phyloP scores from a whole-genome alignment of 2,888 invertebrate species.

The Diachrysia chrysitis region DNA sequence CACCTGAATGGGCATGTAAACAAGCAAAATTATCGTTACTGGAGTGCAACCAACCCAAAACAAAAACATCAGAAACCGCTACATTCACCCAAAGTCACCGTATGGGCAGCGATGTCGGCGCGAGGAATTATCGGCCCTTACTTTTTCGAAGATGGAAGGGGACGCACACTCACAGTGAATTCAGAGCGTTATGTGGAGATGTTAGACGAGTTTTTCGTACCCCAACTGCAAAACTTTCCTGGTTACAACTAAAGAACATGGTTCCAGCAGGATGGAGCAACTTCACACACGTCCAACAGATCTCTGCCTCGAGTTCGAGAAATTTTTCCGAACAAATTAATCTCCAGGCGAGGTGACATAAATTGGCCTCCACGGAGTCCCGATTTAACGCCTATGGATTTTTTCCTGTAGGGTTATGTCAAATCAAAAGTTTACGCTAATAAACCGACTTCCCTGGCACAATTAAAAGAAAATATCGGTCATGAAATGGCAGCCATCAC shows the following conservation, averaged over 20 bases:
- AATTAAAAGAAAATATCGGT: slow-evolving; percentile 44
- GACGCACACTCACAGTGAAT: slow-evolving; percentile 13
- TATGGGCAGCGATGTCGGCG: slow-evolving; percentile 43
- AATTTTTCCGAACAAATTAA: slow-evolving; percentile 16
- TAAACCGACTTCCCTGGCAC: slow-evolving; percentile 28
- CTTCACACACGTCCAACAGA: slow-evolving; percentile 40
- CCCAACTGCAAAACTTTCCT: slow-evolving; percentile 31
- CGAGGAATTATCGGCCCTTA: slow-evolving; percentile 51
- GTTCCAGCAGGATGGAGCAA: slow-evolving; percentile 43
- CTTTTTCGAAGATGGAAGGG: slow-evolving; percentile 50
- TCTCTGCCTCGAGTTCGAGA: slow-evolving; percentile 25
- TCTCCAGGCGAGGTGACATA: slow-evolving; percentile 28
- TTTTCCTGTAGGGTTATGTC: slow-evolving; percentile 42
- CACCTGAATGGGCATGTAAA: slow-evolving; percentile 46
- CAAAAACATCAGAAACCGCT: slow-evolving; percentile 44
- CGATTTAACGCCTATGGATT: slow-evolving; percentile 49
- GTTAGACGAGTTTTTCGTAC: slow-evolving; percentile 41
- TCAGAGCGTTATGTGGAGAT: slow-evolving; percentile 37
- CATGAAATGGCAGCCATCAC: slow-evolving; percentile 16
- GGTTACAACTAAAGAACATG: slow-evolving; percentile 30
- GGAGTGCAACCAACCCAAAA: slow-evolving; percentile 39
- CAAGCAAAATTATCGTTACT: slow-evolving; percentile 47
- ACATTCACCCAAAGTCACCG: slow-evolving; percentile 43
- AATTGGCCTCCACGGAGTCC: slow-evolving; percentile 44
- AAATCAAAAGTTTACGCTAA: slow-evolving; percentile 39